Evolutionary conservation across 2,113 vertebrate species (phyloP).

Genomic region (Nannospalax galili): DNA sequence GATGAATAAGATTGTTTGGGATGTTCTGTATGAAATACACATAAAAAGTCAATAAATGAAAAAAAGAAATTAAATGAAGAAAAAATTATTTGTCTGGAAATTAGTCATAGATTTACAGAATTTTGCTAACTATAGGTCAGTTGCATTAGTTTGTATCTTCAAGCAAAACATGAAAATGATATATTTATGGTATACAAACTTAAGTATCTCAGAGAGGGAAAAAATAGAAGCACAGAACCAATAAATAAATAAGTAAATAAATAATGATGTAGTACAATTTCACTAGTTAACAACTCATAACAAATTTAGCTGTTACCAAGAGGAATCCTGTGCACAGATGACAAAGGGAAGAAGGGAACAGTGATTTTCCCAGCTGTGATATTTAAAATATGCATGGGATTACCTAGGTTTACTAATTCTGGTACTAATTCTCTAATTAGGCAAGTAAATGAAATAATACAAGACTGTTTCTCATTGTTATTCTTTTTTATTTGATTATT

Average conservation of each 20-base stretch:
- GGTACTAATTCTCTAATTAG: slow-evolving; percentile 22
- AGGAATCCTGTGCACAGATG: not conserved
- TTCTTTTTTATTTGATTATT: not conserved
- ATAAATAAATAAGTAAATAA: too few relatives aligned
- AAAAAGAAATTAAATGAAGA: too few relatives aligned
- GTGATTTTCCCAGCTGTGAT: not conserved
- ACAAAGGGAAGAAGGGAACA: not conserved
- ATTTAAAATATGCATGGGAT: slow-evolving; percentile 9
- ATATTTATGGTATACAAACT: not conserved
- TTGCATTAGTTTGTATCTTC: not conserved
- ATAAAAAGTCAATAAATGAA: too few relatives aligned
- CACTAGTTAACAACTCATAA: slow-evolving; percentile 12
- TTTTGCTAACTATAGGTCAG: not conserved
- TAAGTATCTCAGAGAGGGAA: not conserved
- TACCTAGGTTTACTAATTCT: not conserved
- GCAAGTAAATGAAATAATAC: slow-evolving; percentile 4
- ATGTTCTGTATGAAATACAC: too few relatives aligned
- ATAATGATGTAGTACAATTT: not conserved
- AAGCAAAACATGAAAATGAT: not conserved
- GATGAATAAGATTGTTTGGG: too few relatives aligned
- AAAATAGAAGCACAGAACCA: not conserved
- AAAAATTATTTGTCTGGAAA: too few relatives aligned
- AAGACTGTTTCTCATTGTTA: not conserved
- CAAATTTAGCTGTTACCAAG: not conserved
- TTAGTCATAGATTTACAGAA: not conserved